A percentile compares a stretch with the other conserved stretches of the same genome.
Conservation (phyloP, 2,797 vertebrate species). For the Tachyglossus aculeatus region DNA sequence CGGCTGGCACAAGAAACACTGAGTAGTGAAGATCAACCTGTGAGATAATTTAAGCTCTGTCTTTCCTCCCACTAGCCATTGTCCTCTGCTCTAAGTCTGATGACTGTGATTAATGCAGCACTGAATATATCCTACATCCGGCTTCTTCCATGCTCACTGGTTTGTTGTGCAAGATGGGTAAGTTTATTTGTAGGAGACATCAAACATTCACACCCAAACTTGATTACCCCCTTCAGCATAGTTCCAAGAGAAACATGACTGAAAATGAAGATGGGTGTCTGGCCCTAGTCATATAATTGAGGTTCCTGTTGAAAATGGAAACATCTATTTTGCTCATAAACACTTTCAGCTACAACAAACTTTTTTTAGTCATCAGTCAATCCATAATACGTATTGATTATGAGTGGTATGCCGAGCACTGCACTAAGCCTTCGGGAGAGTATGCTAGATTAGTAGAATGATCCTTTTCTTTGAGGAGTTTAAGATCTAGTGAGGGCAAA, state of each 20-base stretch:
- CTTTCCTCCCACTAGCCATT: constrained; percentile 45
- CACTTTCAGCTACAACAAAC: too few relatives aligned
- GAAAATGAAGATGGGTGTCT: constrained; percentile 18
- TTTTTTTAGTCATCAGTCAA: too few relatives aligned
- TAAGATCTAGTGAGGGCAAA: too few relatives aligned
- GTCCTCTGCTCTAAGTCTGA: constrained; percentile 49
- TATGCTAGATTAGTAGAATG: too few relatives aligned
- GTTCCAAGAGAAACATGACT: neutral
- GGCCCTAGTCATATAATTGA: neutral
- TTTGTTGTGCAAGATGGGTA: constrained; percentile 51
- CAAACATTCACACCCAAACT: constrained; percentile 27
- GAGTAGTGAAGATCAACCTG: constrained; percentile 46
- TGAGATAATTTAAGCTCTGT: constrained; percentile 44
- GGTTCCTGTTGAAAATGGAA: constrained; percentile 1
- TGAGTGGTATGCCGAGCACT: too few relatives aligned
- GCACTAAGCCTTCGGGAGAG: too few relatives aligned
- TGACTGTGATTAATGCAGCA: constrained; percentile 36
- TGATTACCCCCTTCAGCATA: neutral
- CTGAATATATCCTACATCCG: constrained; percentile 11
- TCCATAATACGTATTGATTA: too few relatives aligned
- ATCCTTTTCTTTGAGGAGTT: too few relatives aligned
- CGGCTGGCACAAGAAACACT: constrained; percentile 12
- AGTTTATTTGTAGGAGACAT: constrained; percentile 36
- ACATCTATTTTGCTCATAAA: too few relatives aligned
- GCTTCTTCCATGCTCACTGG: constrained; percentile 31